A percentile compares a stretch with the other conserved stretches of the same genome.
These are phyloP conservation scores for Tenebrosternarchus preto DNA, from an alignment of 2,113 vertebrate species.

Conservation along the genomic window DNA sequence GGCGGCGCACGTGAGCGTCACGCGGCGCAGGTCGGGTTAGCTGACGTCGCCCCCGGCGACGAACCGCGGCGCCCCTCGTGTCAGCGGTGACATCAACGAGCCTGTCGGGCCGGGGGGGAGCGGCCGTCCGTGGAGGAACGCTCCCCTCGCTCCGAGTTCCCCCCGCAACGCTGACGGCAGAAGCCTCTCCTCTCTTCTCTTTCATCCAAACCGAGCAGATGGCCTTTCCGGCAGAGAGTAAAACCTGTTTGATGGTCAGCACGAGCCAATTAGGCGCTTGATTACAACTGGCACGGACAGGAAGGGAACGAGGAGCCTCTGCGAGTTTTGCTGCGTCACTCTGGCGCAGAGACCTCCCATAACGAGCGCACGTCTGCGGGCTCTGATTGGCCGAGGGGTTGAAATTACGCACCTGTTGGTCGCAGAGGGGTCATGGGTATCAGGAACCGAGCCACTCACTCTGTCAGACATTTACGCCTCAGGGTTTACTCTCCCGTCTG, in stretches of 20 bases:
- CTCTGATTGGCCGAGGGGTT: constrained; percentile 58
- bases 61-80: too few relatives aligned
- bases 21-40: too few relatives aligned
- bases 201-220: constrained; percentile 35
- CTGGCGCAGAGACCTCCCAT: constrained; percentile 46
- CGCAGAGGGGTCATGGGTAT: constrained; percentile 22
- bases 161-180: background rate
- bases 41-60: too few relatives aligned
- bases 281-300: constrained; percentile 40
- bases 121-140: background rate
- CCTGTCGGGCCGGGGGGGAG: background rate
- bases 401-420: constrained; percentile 51
- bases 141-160: background rate
- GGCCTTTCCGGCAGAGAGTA: constrained; percentile 39
- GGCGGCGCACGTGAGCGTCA: too few relatives aligned
- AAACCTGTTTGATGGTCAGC: constrained; percentile 39
- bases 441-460: constrained; percentile 24
- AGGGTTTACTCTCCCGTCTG: constrained; percentile 20
- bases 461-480: constrained; percentile 11
- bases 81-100: too few relatives aligned
- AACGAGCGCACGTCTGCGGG: constrained; percentile 54
- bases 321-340: background rate
- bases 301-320: constrained; percentile 31
- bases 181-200: background rate
- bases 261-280: constrained; percentile 45